Conservation (phyloP, 2,113 vertebrate genomes). For the Bubo blakistoni region DNA sequence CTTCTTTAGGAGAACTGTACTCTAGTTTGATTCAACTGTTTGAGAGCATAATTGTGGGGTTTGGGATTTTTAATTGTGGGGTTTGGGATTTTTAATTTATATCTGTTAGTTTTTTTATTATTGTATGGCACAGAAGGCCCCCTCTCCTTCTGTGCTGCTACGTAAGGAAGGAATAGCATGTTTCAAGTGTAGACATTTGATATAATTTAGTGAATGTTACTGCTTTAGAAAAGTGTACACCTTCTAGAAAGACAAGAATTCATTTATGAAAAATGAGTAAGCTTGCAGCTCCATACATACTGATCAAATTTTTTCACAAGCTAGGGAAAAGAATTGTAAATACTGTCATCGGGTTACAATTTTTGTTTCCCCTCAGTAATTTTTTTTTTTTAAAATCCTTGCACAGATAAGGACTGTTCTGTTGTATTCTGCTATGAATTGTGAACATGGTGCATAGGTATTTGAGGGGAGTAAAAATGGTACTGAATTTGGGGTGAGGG, state of each 20-base stretch:
- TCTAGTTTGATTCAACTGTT: not conserved
- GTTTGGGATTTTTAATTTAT: not conserved
- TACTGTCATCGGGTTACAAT: not conserved
- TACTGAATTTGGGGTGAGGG: not conserved
- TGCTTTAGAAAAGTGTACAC: not conserved
- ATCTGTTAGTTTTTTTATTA: not conserved
- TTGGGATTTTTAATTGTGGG: not conserved
- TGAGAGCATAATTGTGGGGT: not conserved
- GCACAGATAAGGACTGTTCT: not conserved
- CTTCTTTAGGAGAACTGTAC: not conserved
- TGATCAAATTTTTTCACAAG: not conserved
- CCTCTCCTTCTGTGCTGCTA: not conserved
- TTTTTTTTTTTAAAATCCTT: not conserved
- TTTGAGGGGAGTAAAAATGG: not conserved
- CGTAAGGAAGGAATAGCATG: not conserved
- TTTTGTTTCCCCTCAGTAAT: not conserved
- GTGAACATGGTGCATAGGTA: not conserved
- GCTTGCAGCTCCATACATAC: not conserved
- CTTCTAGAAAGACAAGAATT: not conserved
- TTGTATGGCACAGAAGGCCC: not conserved
- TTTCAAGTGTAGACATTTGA: not conserved
- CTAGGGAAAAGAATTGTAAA: not conserved
- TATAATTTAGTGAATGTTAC: not conserved
- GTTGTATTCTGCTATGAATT: not conserved
- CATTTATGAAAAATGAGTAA: not conserved